These are phyloP conservation scores for Parapristionchus giblindavisi DNA, from an alignment of 2,888 invertebrate genomes.

Conservation along the genomic window DNA sequence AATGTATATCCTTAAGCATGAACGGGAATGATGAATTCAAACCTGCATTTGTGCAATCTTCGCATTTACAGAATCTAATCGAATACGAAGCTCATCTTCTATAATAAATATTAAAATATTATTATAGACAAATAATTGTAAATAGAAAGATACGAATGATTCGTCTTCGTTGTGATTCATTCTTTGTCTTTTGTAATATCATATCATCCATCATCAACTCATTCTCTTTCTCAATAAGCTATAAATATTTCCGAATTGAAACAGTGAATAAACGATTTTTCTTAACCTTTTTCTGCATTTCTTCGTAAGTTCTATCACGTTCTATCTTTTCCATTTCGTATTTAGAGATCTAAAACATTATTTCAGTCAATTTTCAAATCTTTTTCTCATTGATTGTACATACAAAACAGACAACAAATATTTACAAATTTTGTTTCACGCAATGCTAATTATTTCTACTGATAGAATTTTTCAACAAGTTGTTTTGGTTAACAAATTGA, in stretches of 20 bases:
- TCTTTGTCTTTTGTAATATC: constrained; percentile 4
- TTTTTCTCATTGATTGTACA: no score
- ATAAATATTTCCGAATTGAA: not conserved
- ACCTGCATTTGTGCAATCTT: constrained; percentile 30
- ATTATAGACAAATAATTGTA: not conserved
- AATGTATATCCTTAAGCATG: no score
- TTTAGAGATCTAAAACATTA: constrained; percentile 16
- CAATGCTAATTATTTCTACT: no score
- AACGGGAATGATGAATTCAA: not conserved
- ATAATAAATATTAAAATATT: not conserved
- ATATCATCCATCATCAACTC: constrained; percentile 5
- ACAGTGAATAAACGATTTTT: not conserved
- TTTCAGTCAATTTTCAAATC: no score
- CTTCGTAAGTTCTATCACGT: constrained; percentile 24
- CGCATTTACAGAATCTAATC: constrained; percentile 16
- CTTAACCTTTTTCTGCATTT: constrained; percentile 11
- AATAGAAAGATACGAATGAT: not conserved
- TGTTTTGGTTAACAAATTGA: not conserved
- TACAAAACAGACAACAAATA: no score
- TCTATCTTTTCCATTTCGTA: constrained; percentile 35
- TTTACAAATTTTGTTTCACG: no score
- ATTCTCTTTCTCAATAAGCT: constrained; percentile 6
- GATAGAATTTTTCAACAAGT: not conserved
- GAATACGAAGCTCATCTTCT: constrained; percentile 29
- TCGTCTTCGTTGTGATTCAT: constrained; percentile 6